A percentile compares a stretch with the other conserved stretches of the same genome.
phyloP scores from a whole-genome alignment of 2,797 vertebrate genomes.

The Ciconia nigra region DNA sequence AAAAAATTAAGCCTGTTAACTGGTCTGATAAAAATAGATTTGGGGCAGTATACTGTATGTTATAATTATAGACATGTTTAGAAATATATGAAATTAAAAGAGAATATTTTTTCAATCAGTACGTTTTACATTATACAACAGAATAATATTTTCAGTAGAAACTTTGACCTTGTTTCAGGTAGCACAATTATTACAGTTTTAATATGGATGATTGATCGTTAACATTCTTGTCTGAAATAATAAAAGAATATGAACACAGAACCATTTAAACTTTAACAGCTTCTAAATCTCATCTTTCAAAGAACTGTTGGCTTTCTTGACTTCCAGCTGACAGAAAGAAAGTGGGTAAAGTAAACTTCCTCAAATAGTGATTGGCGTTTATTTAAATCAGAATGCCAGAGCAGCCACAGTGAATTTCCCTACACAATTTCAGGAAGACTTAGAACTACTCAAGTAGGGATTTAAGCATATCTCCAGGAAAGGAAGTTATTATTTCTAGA shows the following conservation, averaged over 20 bases:
- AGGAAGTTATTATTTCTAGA: background rate
- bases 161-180: accelerated
- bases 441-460: background rate
- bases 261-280: background rate
- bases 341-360: background rate
- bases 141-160: background rate
- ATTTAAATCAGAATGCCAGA: slow-evolving; percentile 14
- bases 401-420: background rate
- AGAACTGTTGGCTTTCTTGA: background rate
- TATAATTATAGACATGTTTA: background rate
- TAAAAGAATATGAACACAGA: background rate
- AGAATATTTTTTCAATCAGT: background rate
- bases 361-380: background rate
- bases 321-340: slow-evolving; percentile 29
- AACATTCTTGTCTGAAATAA: background rate
- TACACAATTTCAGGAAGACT: background rate
- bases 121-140: background rate
- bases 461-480: background rate
- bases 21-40: background rate
- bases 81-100: background rate
- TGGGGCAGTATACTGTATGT: background rate
- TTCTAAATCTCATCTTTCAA: slow-evolving; percentile 31
- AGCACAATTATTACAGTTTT: background rate
- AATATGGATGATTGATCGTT: background rate
- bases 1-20: background rate